Conservation (phyloP, 2,113 vertebrate species). For the Holacanthus passer region DNA sequence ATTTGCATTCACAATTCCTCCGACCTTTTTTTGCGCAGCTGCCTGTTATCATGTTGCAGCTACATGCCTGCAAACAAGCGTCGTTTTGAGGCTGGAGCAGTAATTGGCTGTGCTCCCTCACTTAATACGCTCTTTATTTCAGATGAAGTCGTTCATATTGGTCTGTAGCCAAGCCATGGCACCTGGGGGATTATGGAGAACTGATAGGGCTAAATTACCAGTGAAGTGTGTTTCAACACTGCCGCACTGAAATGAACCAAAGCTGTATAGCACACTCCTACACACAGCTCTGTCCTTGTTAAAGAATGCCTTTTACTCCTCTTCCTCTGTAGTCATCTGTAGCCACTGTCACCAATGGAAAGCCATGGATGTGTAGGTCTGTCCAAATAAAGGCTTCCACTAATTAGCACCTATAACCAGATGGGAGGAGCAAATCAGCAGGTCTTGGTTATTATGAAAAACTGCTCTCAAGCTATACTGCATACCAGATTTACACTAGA, state of each 20-base stretch:
- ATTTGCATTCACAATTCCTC: conserved; percentile 19
- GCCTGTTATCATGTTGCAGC: conserved; percentile 25
- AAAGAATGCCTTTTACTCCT: background rate
- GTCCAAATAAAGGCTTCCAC: conserved; percentile 11
- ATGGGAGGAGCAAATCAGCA: background rate
- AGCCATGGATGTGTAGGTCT: background rate
- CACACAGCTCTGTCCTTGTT: conserved; percentile 21
- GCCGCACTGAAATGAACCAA: conserved; percentile 33
- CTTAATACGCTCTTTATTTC: conserved; percentile 44
- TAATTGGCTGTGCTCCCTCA: conserved; percentile 31
- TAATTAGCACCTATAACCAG: conserved; percentile 6
- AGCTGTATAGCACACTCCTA: conserved; percentile 23
- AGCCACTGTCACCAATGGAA: background rate
- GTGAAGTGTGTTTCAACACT: conserved; percentile 33
- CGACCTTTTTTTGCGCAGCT: conserved; percentile 21
- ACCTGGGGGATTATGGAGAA: conserved; percentile 52
- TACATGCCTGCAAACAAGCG: conserved; percentile 44
- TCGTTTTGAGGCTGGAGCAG: conserved; percentile 26
- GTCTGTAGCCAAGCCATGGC: conserved; percentile 33
- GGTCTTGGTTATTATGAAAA: conserved; percentile 1
- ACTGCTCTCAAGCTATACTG: background rate
- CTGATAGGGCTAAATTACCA: conserved; percentile 46
- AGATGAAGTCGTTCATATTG: conserved; percentile 45
- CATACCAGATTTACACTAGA: conserved; percentile 26
- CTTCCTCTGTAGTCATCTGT: background rate